Evolutionary conservation across 1,140 invertebrate genomes (phyloP).

Genomic region (Drosophila oshimai): DNA sequence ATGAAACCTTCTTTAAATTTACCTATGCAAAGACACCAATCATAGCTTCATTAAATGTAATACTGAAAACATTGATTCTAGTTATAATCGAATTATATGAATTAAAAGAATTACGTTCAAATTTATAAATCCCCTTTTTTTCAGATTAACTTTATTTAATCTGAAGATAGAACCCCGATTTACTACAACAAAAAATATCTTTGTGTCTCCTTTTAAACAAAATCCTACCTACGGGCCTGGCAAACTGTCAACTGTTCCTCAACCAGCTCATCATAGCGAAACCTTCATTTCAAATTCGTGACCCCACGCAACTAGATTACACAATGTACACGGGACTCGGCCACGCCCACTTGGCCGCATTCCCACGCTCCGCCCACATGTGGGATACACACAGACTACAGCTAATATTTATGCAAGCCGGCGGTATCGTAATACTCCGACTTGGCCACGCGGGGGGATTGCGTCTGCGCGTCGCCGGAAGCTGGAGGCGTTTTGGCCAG

Average conservation of each 20-base stretch:
- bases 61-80: no score
- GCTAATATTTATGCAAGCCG: slow-evolving; percentile 67
- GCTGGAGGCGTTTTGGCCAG: slow-evolving; percentile 51
- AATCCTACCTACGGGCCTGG: neutral
- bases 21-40: no score
- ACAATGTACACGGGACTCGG: slow-evolving; percentile 65
- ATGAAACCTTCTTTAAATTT: no score
- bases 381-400: slow-evolving; percentile 1
- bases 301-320: slow-evolving; percentile 62
- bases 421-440: slow-evolving; percentile 62
- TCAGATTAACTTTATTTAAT: no score
- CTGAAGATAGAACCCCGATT: no score
- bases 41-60: no score
- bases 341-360: slow-evolving; percentile 40
- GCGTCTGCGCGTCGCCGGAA: slow-evolving; percentile 38
- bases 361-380: slow-evolving; percentile 37
- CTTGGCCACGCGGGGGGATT: slow-evolving; percentile 58
- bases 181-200: no score
- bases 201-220: neutral
- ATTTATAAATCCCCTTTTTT: no score
- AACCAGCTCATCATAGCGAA: slow-evolving; percentile 14
- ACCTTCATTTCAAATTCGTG: neutral
- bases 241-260: neutral
- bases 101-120: no score
- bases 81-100: no score